Percentiles rank a stretch among this genome's conserved stretches.
phyloP scores from a whole-genome alignment of 1,140 invertebrate genomes.

The Lucilia cuprina region DNA sequence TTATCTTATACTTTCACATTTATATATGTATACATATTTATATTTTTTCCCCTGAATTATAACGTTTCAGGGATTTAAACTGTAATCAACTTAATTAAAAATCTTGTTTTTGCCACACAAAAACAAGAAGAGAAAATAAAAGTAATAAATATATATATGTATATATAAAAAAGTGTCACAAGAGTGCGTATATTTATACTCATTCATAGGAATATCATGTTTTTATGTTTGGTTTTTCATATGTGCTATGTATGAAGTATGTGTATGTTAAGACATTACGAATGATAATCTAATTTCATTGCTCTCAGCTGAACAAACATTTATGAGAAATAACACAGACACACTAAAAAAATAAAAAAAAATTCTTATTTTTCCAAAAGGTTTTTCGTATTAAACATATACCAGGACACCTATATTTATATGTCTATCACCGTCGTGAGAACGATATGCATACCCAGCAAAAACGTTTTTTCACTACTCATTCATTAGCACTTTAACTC shows the following conservation, averaged over 20 bases:
- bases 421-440: too few relatives aligned
- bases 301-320: conserved; percentile 1
- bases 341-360: background rate
- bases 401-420: too few relatives aligned
- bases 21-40: background rate
- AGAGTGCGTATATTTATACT: background rate
- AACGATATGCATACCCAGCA: too few relatives aligned
- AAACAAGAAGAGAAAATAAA: background rate
- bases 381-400: too few relatives aligned
- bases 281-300: conserved; percentile 26
- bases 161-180: background rate
- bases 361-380: too few relatives aligned
- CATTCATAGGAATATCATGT: background rate
- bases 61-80: conserved; percentile 27
- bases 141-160: too few relatives aligned
- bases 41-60: background rate
- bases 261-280: background rate
- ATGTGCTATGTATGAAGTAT: background rate
- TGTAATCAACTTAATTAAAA: conserved; percentile 33
- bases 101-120: background rate
- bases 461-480: too few relatives aligned
- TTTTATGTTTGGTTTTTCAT: too few relatives aligned
- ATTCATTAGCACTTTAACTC: too few relatives aligned
- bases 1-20: background rate
- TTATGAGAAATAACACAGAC: background rate